Percentiles rank a stretch among this genome's conserved stretches.
These are phyloP conservation scores for Ammodytes marinus DNA, from an alignment of 2,113 vertebrate genomes.

Conservation along the genomic window DNA sequence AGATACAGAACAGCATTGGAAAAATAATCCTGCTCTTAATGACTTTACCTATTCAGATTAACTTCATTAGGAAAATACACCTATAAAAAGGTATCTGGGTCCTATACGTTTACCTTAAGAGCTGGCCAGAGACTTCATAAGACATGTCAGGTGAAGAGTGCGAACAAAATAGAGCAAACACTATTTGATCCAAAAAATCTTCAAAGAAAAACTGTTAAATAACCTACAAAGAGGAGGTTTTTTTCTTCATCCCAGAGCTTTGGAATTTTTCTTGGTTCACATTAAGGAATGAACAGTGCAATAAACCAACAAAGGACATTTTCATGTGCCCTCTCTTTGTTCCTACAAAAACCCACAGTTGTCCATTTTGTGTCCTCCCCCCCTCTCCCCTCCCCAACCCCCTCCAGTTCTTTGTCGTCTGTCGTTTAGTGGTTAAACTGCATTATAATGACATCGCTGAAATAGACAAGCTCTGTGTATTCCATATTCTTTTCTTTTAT, in stretches of 20 bases:
- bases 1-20: conserved; percentile 68
- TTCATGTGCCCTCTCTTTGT: conserved; percentile 51
- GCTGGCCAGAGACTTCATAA: conserved; percentile 47
- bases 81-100: conserved; percentile 62
- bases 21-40: conserved; percentile 39
- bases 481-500: neutral
- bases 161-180: conserved; percentile 50
- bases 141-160: conserved; percentile 53
- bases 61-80: conserved; percentile 52
- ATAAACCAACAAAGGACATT: conserved; percentile 70
- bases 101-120: conserved; percentile 26
- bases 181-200: conserved; percentile 49
- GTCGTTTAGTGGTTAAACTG: conserved; percentile 77
- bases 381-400: conserved; percentile 22
- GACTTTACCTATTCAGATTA: conserved; percentile 50
- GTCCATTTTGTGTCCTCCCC: conserved; percentile 69
- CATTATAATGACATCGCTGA: conserved; percentile 58
- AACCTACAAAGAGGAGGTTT: conserved; percentile 60
- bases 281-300: conserved; percentile 86
- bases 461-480: conserved; percentile 37
- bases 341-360: conserved; percentile 68
- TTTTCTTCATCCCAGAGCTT: conserved; percentile 70
- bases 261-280: conserved; percentile 81
- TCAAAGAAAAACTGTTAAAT: conserved; percentile 66
- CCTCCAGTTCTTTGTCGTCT: conserved; percentile 45